A percentile compares a stretch with the other conserved stretches of the same genome.
Evolutionary conservation across 2,797 vertebrate genomes (phyloP).

Genomic region (Parambassis ranga): DNA sequence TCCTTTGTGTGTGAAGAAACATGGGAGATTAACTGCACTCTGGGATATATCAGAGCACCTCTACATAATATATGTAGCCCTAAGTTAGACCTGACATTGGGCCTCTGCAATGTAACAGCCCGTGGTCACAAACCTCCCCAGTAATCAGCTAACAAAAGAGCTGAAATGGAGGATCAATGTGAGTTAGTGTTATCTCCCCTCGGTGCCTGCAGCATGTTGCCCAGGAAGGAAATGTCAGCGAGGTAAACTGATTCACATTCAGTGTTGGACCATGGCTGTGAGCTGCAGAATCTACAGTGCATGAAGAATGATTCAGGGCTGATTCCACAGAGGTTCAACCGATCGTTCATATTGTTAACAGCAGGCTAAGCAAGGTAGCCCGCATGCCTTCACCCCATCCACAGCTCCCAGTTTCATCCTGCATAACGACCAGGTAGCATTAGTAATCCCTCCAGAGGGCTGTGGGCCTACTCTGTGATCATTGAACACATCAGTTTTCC

Average conservation of each 20-base stretch:
- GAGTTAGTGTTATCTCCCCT: slow-evolving; percentile 64
- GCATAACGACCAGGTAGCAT: not conserved
- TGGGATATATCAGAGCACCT: slow-evolving; percentile 37
- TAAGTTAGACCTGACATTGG: slow-evolving; percentile 66
- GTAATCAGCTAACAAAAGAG: slow-evolving; percentile 63
- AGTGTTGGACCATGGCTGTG: not conserved
- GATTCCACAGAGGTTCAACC: slow-evolving; percentile 1
- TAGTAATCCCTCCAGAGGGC: not conserved
- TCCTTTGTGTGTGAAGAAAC: slow-evolving; percentile 37
- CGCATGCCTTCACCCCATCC: not conserved
- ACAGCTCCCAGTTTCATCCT: not conserved
- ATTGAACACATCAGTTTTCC: not conserved
- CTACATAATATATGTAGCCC: slow-evolving; percentile 47
- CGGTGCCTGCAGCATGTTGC: slow-evolving; percentile 28
- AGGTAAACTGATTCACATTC: slow-evolving; percentile 49
- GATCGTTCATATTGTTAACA: not conserved
- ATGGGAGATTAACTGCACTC: slow-evolving; percentile 35
- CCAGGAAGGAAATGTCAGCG: slow-evolving; percentile 40
- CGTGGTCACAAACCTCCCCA: slow-evolving; percentile 39
- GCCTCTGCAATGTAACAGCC: slow-evolving; percentile 43
- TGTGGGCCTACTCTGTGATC: not conserved
- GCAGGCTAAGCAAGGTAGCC: not conserved
- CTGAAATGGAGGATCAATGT: slow-evolving; percentile 66
- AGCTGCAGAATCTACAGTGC: slow-evolving; percentile 2
- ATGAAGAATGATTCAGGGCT: slow-evolving; percentile 6